Evolutionary conservation across 2,888 invertebrate genomes (phyloP).

Genomic region (Elysia crispata): DNA sequence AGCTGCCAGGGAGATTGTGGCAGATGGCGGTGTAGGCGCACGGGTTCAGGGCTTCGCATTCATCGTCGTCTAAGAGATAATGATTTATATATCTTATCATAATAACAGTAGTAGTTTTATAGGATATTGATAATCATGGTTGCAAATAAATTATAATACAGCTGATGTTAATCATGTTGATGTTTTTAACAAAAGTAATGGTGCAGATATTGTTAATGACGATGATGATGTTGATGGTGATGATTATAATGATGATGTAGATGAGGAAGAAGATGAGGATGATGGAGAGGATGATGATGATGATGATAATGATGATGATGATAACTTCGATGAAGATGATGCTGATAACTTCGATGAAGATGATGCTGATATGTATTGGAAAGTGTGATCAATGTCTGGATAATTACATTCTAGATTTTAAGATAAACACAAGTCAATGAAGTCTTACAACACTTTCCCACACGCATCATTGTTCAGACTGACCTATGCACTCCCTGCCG

Average conservation of each 20-base stretch:
- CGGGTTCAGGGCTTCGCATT: conserved; percentile 34
- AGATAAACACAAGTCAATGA: too few species aligned
- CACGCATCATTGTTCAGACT: too few species aligned
- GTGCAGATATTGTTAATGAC: conserved; percentile 2
- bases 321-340: background rate
- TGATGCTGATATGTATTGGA: background rate
- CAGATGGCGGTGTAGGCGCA: conserved; percentile 66
- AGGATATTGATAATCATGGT: background rate
- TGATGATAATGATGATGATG: background rate
- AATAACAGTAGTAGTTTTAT: too few species aligned
- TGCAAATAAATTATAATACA: too few species aligned
- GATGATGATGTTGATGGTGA: conserved; percentile 23
- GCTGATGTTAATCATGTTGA: conserved; percentile 1
- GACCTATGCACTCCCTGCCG: conserved; percentile 68
- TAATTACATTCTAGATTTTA: too few species aligned
- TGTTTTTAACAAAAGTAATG: background rate
- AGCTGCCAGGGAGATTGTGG: conserved; percentile 66
- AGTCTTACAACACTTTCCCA: too few species aligned
- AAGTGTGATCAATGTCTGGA: too few species aligned
- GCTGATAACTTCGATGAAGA: background rate
- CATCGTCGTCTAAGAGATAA: conserved; percentile 48
- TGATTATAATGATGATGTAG: conserved; percentile 14
- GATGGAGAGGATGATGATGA: too few species aligned
- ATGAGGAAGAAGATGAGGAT: too few species aligned
- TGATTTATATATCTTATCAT: too few species aligned